Base-by-base conservation (phyloP, 1,140 invertebrate species). In the Diachasmimorpha longicaudata region DNA sequence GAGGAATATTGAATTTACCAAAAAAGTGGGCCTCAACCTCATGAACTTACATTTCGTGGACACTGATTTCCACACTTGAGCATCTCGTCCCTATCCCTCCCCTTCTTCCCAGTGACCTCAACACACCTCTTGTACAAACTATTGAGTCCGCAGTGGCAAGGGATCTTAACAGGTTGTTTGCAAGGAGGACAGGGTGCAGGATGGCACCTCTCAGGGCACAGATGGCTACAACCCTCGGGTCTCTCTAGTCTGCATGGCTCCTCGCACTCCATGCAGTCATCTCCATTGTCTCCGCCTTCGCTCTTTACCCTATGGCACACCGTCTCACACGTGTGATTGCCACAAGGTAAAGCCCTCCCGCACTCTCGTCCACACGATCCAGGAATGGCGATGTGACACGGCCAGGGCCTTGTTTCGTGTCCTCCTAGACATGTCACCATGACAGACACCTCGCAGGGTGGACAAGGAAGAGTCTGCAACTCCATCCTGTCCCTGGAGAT, bases 41-140 rank as follows among this genome's bases (percentile, higher is more conserved):
- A 10, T 9, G 9, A 42, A 42, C 88, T 91, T 88, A 96, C 95
- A 90, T 92, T 93, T 89, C 94, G 96, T 0, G 96, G 93, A 85
- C 97, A 98, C 75, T 94, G 95, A 85, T 96, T 96, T 66, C 93
- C 92, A 84, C 96, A 97, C 74, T 92, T 93, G 31, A 93, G 89
- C 78, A 94, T 84, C 77, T 89, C 84, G 52, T 90, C 85, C 37
- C 90, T 91, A 37, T 86, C 79, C 4, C 92, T 83, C 5, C 80
- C 76, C 4, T 86, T 90, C 2, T 91, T 88, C 13, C 86, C 85
- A 8, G 90, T 91, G 81, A 94, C 91, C 79, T 94, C 91, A 42
- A 85, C 85, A 83, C 97, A 98, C 25, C 91, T 88, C 48, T 96
- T 89, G 78, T 95, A 94, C 13, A 95, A 85, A 58, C 94, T 91